Conservation (phyloP, 35 echinoderm and acorn worm genomes). For the Heliocidaris tuberculata region DNA sequence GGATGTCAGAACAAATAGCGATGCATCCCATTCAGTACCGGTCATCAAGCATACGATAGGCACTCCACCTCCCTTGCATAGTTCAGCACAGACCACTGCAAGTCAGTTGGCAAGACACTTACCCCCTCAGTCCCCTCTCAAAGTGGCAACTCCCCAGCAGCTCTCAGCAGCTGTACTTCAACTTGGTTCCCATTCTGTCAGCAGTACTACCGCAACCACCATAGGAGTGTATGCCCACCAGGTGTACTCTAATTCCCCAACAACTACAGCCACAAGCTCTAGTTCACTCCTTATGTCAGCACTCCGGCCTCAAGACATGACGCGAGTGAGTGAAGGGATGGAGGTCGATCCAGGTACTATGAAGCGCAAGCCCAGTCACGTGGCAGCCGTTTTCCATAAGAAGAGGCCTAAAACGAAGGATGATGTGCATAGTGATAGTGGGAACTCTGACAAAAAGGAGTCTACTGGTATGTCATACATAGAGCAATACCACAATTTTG, state of each 20-base stretch:
- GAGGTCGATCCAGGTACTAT: slow-evolving; percentile 30
- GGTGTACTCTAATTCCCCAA: slow-evolving; percentile 29
- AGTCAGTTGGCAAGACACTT: slow-evolving; percentile 44
- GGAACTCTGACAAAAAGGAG: not conserved
- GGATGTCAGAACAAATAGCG: slow-evolving; percentile 16
- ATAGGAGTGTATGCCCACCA: slow-evolving; percentile 9
- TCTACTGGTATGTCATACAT: slow-evolving; percentile 54
- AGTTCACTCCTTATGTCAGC: slow-evolving; percentile 89
- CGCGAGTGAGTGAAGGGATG: slow-evolving; percentile 32
- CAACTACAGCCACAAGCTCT: slow-evolving; percentile 46
- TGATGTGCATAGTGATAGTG: slow-evolving; percentile 28
- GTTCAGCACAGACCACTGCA: slow-evolving; percentile 44
- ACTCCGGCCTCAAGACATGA: slow-evolving; percentile 68
- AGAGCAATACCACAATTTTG: slow-evolving; percentile 61
- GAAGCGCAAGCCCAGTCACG: slow-evolving; percentile 70
- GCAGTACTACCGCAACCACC: slow-evolving; percentile 39
- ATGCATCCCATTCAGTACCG: slow-evolving; percentile 64
- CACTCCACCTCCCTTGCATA: slow-evolving; percentile 66
- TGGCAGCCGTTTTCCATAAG: slow-evolving; percentile 47
- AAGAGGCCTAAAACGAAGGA: slow-evolving; percentile 56
- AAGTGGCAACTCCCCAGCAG: slow-evolving; percentile 88
- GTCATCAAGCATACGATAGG: slow-evolving; percentile 75
- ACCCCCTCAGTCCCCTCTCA: slow-evolving; percentile 74
- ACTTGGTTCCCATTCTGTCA: slow-evolving; percentile 64
- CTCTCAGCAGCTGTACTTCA: slow-evolving; percentile 81